Percentiles rank a stretch among this genome's conserved stretches.
phyloP scores from a whole-genome alignment of 2,888 invertebrate species.

The Imbricaverruca yamaguchii region DNA sequence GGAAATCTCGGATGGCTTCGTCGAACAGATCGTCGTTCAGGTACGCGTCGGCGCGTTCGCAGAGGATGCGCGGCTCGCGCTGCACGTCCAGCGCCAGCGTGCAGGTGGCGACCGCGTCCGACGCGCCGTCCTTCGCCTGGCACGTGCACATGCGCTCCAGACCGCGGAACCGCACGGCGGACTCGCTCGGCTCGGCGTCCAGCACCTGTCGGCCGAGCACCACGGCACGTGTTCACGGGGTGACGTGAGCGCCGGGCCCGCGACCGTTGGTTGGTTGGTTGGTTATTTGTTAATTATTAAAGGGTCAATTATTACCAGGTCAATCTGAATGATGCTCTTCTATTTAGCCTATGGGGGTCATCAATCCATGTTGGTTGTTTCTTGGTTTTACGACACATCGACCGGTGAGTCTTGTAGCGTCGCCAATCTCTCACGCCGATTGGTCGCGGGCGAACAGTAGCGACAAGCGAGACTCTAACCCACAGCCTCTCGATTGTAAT shows the following conservation, averaged over 20 bases:
- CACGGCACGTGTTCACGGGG: neutral
- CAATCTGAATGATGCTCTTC: no score
- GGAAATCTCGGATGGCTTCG: conserved; percentile 49
- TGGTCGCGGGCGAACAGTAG: no score
- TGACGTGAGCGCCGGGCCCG: neutral
- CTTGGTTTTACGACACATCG: no score
- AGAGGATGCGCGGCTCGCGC: conserved; percentile 67
- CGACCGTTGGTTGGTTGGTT: no score
- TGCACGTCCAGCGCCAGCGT: conserved; percentile 66
- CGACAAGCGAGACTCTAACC: no score
- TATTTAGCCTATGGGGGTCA: no score
- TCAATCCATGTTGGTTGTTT: no score
- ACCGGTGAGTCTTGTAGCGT: no score
- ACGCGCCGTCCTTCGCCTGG: conserved; percentile 59
- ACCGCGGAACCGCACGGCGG: conserved; percentile 64
- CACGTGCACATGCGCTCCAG: conserved; percentile 75
- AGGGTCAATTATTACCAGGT: no score
- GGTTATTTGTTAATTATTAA: no score
- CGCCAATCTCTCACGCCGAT: no score
- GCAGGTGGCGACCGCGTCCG: conserved; percentile 68
- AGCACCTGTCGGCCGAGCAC: conserved; percentile 40
- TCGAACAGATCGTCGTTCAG: conserved; percentile 82
- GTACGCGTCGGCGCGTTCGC: conserved; percentile 89
- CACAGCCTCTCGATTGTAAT: no score
- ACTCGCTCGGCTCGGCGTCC: conserved; percentile 60